phyloP scores from a whole-genome alignment of 2,113 vertebrate genomes.

The Ranitomeya imitator region DNA sequence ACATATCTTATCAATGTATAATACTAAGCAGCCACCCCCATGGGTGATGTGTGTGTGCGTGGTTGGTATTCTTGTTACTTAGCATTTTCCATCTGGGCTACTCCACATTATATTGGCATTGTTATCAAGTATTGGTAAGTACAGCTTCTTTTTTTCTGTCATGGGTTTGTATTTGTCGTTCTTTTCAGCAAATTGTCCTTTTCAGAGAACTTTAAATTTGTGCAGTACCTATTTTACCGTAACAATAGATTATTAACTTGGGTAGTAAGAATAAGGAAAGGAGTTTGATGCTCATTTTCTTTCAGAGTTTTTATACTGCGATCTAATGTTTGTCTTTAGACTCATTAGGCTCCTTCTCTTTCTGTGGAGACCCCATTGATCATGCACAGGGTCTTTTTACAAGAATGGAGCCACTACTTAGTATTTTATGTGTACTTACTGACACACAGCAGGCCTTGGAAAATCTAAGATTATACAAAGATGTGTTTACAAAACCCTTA shows the following conservation, averaged over 20 bases:
- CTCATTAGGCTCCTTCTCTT: background rate
- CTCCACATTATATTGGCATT: no score
- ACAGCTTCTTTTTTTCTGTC: no score
- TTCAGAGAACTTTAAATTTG: background rate
- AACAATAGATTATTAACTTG: background rate
- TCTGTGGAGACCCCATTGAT: background rate
- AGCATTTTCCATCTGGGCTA: no score
- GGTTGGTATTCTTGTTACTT: no score
- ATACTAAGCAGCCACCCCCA: no score
- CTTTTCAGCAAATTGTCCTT: no score
- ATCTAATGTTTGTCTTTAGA: background rate
- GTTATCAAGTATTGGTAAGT: no score
- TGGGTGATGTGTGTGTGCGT: no score
- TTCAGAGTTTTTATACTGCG: background rate
- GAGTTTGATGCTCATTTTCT: background rate
- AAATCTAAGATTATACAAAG: background rate
- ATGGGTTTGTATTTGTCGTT: no score
- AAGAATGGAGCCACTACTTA: background rate
- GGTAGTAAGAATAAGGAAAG: no score
- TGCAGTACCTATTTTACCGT: background rate
- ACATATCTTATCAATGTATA: no score
- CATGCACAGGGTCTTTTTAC: background rate
- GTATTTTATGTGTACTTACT: background rate
- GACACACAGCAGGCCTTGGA: background rate
- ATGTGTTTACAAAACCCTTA: background rate